Evolutionary conservation across 2,888 invertebrate genomes (phyloP).

Genomic region (Dynastes maya): DNA sequence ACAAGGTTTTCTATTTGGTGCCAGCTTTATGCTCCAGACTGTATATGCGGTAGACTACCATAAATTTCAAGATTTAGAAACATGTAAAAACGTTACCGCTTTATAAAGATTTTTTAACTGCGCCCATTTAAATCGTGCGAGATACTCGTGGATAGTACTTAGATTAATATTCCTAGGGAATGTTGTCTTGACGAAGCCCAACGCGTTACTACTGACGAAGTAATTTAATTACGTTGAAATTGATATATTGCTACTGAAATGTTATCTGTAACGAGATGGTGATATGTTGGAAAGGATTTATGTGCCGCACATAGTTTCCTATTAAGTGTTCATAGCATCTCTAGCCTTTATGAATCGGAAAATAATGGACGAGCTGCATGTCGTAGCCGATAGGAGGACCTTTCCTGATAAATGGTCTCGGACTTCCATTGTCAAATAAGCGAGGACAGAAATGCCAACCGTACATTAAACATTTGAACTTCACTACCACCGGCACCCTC

Average conservation of each 20-base stretch:
- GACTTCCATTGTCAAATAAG: slow-evolving; percentile 39
- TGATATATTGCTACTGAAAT: slow-evolving; percentile 12
- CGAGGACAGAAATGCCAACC: slow-evolving; percentile 41
- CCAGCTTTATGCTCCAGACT: too few species aligned
- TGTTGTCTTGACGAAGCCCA: neutral
- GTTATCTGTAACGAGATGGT: slow-evolving; percentile 10
- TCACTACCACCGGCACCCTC: neutral
- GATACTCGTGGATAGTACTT: neutral
- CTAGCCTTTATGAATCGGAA: slow-evolving; percentile 45
- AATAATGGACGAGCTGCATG: slow-evolving; percentile 39
- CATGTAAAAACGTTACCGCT: too few species aligned
- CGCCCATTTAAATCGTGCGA: too few species aligned
- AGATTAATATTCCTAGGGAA: neutral
- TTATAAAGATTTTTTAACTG: too few species aligned
- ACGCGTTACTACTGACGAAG: neutral
- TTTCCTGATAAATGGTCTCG: slow-evolving; percentile 39
- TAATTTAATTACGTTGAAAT: slow-evolving; percentile 9
- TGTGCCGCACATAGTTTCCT: slow-evolving; percentile 22
- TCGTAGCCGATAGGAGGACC: slow-evolving; percentile 38
- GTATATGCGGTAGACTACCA: too few species aligned
- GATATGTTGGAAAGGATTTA: slow-evolving; percentile 13
- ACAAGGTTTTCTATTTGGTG: too few species aligned
- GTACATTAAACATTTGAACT: slow-evolving; percentile 46
- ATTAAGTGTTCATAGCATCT: slow-evolving; percentile 31
- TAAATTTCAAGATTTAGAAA: too few species aligned